Percentiles rank a stretch among this genome's conserved stretches.
Conservation (phyloP, 2,797 vertebrate genomes). For the Podarcis siculus region DNA sequence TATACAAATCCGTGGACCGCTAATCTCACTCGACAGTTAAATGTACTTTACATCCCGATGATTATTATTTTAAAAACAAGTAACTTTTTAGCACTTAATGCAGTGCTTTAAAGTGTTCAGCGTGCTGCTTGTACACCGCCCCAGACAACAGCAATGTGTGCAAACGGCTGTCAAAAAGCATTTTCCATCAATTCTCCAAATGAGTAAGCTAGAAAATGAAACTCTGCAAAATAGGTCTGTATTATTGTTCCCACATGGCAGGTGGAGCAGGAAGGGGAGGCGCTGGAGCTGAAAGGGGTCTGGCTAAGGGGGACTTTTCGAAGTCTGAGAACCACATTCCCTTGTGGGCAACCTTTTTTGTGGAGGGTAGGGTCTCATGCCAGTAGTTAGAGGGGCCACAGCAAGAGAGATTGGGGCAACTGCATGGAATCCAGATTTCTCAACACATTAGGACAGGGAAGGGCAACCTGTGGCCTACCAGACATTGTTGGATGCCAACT, state of each 20-base stretch:
- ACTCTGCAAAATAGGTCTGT: background rate
- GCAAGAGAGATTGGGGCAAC: no score
- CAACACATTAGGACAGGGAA: no score
- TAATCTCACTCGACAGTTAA: slow-evolving; percentile 63
- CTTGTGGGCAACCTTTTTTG: background rate
- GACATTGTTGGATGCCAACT: no score
- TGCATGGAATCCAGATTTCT: no score
- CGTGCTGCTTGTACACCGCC: no score
- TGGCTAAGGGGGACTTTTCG: background rate
- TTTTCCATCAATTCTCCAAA: background rate
- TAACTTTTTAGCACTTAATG: background rate
- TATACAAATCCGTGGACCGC: slow-evolving; percentile 48
- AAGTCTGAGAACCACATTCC: background rate
- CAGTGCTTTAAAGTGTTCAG: background rate
- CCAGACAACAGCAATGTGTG: background rate
- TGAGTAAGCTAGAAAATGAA: background rate
- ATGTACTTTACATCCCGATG: slow-evolving; percentile 44
- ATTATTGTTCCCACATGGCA: background rate
- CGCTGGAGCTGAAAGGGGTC: no score
- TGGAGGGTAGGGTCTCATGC: background rate
- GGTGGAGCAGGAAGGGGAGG: background rate
- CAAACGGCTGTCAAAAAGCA: background rate
- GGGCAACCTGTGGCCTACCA: no score
- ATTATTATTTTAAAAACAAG: background rate
- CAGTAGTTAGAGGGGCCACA: background rate